Evolutionary conservation across 2,888 invertebrate genomes (phyloP), one percentile per base, ranked within the genome.

Genomic region (Acanthococcus lagerstroemiae): DNA sequence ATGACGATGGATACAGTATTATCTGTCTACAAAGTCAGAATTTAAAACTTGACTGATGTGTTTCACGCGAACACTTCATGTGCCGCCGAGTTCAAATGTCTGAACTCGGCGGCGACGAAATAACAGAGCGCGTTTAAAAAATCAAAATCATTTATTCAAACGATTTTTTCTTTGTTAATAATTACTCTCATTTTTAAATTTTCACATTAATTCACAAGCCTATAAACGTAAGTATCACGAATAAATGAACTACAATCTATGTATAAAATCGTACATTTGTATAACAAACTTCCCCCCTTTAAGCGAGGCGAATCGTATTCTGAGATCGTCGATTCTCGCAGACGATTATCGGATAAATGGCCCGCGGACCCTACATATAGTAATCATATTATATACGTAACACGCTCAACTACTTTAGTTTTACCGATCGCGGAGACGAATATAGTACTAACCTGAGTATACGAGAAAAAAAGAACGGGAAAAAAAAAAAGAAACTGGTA

Each of bases 201-300:
- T 63, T 63, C 63, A 63, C 52, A 52, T 50, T 21, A 37, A 54
- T 54, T 63, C 63, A 63, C 63, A 54, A 52, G 63, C 63, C 63
- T 63, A 57, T 17, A 61, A 50, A 50, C 50, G 48, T 22, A 61
- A 61, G 30, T 61, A 61, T 61, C 61, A 61, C 61, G 61, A 48
- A 48, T 52, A 61, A 48, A 52, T 21, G 37, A 61, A 50, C 61
- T 61, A 61, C 61, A 61, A 52, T 61, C 50, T 50, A 52, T 52
- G 30, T 52, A 61, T 37, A 61, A 61, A 61, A 61, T 52, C 52
- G 22, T 52, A 22, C 37, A 52, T 52, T 52, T 52, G 19, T 52
- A 12, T 12, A 52, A 24, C 21, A 52, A 21, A 52, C 6, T 24
- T 15, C 15, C 22, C 52, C 52, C 52, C 2, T 19, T 48, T 37